phyloP scores from a whole-genome alignment of 2,113 vertebrate species.

The Urocitellus parryii region DNA sequence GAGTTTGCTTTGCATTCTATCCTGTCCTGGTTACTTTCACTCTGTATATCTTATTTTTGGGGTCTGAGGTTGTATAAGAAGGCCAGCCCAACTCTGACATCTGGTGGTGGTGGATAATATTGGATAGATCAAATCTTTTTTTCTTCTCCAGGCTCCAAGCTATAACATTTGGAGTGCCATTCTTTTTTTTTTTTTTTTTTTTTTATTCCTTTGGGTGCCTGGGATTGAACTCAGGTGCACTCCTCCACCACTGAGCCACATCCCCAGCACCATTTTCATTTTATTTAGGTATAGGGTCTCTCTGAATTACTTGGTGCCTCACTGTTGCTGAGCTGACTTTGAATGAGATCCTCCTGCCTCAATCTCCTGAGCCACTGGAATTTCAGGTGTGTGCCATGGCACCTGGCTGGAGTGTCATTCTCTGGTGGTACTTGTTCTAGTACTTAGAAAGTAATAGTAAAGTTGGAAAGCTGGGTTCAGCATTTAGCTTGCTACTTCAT shows the following conservation, averaged over 20 bases:
- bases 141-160: neutral
- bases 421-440: neutral
- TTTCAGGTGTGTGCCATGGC: too few relatives aligned
- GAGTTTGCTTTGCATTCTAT: neutral
- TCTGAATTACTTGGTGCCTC: too few relatives aligned
- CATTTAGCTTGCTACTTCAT: neutral
- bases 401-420: neutral
- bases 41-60: neutral
- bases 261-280: too few relatives aligned
- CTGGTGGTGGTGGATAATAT: neutral
- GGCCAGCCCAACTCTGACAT: neutral
- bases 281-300: too few relatives aligned
- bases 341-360: too few relatives aligned
- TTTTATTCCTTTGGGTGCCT: too few relatives aligned
- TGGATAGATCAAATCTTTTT: neutral
- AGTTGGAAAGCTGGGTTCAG: neutral
- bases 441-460: neutral
- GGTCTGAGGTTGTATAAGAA: neutral
- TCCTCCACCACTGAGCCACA: too few relatives aligned
- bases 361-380: too few relatives aligned
- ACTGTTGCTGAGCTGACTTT: too few relatives aligned
- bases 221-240: too few relatives aligned
- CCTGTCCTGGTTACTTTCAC: neutral
- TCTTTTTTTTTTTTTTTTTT: neutral
- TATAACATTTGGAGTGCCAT: neutral